phyloP scores from a whole-genome alignment of 2,113 vertebrate genomes.

The Pica pica region DNA sequence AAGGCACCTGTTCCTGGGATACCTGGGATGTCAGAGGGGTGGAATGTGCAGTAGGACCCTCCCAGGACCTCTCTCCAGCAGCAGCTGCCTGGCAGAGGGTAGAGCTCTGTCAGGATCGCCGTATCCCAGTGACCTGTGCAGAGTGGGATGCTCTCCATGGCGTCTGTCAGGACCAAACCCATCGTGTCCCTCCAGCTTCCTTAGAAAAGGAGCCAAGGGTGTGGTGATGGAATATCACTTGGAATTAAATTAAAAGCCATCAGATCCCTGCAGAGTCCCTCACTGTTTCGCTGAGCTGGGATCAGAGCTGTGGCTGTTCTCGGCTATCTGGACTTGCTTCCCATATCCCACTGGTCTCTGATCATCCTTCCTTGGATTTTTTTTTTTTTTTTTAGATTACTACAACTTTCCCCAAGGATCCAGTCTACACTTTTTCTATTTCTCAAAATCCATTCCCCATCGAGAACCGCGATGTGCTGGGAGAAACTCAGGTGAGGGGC shows the following conservation, averaged over 20 bases:
- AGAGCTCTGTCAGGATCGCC: neutral
- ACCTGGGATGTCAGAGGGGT: slow-evolving; percentile 29
- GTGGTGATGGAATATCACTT: neutral
- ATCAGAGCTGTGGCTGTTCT: neutral
- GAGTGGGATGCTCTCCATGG: neutral
- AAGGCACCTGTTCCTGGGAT: slow-evolving; percentile 43
- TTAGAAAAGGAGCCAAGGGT: neutral
- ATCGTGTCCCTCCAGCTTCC: neutral
- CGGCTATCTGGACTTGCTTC: neutral
- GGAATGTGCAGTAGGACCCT: neutral
- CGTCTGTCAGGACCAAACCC: neutral
- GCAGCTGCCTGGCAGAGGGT: neutral
- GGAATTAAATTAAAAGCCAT: neutral
- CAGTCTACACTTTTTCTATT: slow-evolving; percentile 92
- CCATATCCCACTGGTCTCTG: neutral
- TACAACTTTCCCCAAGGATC: slow-evolving; percentile 98
- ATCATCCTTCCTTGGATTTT: neutral
- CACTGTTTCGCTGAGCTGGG: neutral
- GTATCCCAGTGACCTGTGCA: neutral
- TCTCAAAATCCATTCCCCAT: slow-evolving; percentile 92
- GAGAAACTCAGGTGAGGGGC: slow-evolving; percentile 89
- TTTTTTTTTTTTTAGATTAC: slow-evolving; percentile 81
- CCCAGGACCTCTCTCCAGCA: neutral
- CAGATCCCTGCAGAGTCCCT: neutral
- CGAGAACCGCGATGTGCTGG: slow-evolving; percentile 91